Percentiles rank a stretch among this genome's conserved stretches.
Conservation (phyloP, 2,888 invertebrate species). For the Dolichopus griseipennis region DNA sequence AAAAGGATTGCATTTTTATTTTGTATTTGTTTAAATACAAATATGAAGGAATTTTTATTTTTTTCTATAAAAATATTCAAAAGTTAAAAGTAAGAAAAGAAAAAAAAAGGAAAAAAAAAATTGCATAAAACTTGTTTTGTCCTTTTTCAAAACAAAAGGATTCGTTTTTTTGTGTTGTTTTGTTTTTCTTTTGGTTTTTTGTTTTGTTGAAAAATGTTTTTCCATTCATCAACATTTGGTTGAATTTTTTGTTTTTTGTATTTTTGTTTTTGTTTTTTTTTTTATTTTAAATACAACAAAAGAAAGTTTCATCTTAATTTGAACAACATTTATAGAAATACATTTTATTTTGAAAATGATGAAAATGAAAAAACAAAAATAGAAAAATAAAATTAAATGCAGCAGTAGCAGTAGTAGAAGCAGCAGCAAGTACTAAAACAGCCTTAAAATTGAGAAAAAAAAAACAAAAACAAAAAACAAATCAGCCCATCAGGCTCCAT, state of each 20-base stretch:
- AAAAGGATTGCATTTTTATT: neutral
- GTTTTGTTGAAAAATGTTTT: neutral
- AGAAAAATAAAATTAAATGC: too few species aligned
- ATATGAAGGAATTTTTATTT: conserved; percentile 3
- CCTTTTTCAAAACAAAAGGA: neutral
- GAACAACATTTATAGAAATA: neutral
- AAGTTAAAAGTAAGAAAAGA: neutral
- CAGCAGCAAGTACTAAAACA: too few species aligned
- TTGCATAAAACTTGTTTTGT: neutral
- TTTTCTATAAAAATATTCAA: neutral
- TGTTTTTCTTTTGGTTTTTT: neutral
- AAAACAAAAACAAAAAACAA: too few species aligned
- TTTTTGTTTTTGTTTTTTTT: neutral
- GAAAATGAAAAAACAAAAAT: too few species aligned
- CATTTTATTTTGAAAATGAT: too few species aligned
- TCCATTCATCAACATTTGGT: too few species aligned
- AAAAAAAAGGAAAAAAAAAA: neutral
- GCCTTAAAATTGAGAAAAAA: too few species aligned
- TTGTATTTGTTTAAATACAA: neutral
- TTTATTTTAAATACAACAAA: neutral
- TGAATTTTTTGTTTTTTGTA: neutral
- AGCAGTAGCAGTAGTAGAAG: too few species aligned
- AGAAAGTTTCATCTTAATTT: conserved; percentile 1
- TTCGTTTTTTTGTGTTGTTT: neutral
- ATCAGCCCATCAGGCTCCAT: too few species aligned